Evolutionary conservation across 2,113 vertebrate species (phyloP).

Genomic region (Hippocampus abdominalis): DNA sequence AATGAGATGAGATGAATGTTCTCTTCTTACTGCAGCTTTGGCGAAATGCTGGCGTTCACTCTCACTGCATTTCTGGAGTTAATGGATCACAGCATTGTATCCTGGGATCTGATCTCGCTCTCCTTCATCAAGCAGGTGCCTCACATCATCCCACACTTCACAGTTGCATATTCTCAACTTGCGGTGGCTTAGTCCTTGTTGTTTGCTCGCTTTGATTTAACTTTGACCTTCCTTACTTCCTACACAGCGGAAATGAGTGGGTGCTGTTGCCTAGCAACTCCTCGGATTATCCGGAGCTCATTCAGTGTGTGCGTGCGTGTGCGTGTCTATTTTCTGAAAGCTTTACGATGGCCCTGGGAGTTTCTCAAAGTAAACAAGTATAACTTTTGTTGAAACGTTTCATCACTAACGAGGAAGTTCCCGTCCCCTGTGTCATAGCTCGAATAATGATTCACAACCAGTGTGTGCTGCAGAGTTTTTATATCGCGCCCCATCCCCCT

Average conservation of each 20-base stretch:
- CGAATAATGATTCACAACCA: not conserved
- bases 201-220: constrained; percentile 26
- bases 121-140: constrained; percentile 96
- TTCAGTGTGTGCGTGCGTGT: constrained; percentile 17
- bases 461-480: not conserved
- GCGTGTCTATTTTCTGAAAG: constrained; percentile 24
- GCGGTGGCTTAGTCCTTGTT: constrained; percentile 4
- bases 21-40: constrained; percentile 77
- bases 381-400: not conserved
- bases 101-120: constrained; percentile 95
- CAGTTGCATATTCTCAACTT: not conserved
- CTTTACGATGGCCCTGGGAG: constrained; percentile 15
- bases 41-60: constrained; percentile 98
- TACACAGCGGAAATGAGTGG: constrained; percentile 36
- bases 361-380: constrained; percentile 11
- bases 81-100: constrained; percentile 98
- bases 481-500: not conserved
- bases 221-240: constrained; percentile 37
- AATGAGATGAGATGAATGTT: constrained; percentile 12
- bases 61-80: constrained; percentile 98
- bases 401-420: not conserved
- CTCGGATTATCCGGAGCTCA: constrained; percentile 23
- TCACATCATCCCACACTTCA: not conserved
- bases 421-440: not conserved
- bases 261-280: constrained; percentile 62